These are phyloP conservation scores for Globodera rostochiensis DNA, from an alignment of 1,140 invertebrate genomes.

Conservation along the genomic window DNA sequence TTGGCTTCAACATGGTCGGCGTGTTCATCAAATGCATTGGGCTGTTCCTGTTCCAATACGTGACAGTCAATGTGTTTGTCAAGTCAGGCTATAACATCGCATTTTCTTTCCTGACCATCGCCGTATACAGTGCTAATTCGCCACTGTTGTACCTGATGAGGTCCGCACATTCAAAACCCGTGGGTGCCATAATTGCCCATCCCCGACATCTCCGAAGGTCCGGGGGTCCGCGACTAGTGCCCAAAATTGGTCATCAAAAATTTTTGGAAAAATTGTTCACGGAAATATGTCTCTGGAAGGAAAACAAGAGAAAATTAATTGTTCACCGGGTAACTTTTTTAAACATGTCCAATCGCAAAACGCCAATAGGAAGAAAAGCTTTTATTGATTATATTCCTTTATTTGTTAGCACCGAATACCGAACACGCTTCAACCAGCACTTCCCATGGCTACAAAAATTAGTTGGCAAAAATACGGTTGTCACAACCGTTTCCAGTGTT, in stretches of 20 bases:
- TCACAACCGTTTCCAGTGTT: not conserved
- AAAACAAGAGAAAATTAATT: too few relatives aligned
- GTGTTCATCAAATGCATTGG: not conserved
- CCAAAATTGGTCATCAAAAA: not conserved
- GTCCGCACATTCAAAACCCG: not conserved
- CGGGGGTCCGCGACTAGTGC: too few relatives aligned
- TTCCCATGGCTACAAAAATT: not conserved
- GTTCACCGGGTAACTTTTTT: too few relatives aligned
- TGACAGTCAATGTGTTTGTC: slow-evolving; percentile 1
- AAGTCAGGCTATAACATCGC: not conserved
- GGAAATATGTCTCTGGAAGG: too few relatives aligned
- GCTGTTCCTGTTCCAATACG: not conserved
- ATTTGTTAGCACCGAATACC: not conserved
- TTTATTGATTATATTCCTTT: too few relatives aligned
- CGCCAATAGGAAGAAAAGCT: too few relatives aligned
- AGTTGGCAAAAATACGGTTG: too few relatives aligned
- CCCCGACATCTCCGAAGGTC: too few relatives aligned
- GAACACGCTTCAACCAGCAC: not conserved
- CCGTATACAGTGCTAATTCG: slow-evolving; percentile 4
- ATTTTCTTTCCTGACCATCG: not conserved
- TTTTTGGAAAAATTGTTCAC: not conserved
- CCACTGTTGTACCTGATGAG: not conserved
- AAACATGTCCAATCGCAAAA: too few relatives aligned
- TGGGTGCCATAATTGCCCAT: too few relatives aligned
- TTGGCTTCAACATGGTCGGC: not conserved